A percentile compares a stretch with the other conserved stretches of the same genome.
Conservation (phyloP, 2,113 vertebrate genomes). For the Blennius ocellaris region DNA sequence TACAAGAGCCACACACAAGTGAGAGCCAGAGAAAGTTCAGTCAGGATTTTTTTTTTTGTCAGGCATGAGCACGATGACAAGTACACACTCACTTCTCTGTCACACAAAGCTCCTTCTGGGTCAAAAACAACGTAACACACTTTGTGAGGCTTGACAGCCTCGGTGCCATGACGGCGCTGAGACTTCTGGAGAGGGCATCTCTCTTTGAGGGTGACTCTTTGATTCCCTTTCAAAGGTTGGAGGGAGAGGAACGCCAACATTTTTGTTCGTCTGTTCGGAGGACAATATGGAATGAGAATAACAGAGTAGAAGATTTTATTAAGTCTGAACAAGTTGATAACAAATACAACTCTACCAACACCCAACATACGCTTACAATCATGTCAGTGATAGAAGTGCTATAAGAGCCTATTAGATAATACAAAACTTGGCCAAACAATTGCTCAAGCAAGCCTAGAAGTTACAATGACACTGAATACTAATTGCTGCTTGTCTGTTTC, state of each 20-base stretch:
- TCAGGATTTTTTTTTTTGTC: constrained; percentile 3
- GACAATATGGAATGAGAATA: constrained; percentile 52
- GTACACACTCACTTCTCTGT: background rate
- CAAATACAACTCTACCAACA: constrained; percentile 62
- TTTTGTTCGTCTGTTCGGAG: background rate
- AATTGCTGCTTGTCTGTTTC: constrained; percentile 37
- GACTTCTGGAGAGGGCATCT: constrained; percentile 20
- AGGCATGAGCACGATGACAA: background rate
- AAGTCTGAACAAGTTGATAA: constrained; percentile 55
- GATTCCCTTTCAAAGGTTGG: constrained; percentile 43
- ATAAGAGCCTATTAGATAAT: constrained; percentile 38
- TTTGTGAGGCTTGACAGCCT: constrained; percentile 32
- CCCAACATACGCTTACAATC: constrained; percentile 54
- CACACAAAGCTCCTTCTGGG: constrained; percentile 2
- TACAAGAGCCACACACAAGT: background rate
- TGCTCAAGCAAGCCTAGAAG: constrained; percentile 50
- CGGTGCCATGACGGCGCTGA: background rate
- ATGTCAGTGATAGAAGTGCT: constrained; percentile 54
- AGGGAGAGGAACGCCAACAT: background rate
- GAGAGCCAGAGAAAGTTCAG: background rate
- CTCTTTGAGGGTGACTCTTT: constrained; percentile 56
- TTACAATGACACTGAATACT: constrained; percentile 63
- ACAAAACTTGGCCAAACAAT: constrained; percentile 61
- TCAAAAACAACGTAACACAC: constrained; percentile 32
- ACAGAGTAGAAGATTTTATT: constrained; percentile 75